Conservation (phyloP, 2,797 vertebrate species). For the Tenualosa ilisha region DNA sequence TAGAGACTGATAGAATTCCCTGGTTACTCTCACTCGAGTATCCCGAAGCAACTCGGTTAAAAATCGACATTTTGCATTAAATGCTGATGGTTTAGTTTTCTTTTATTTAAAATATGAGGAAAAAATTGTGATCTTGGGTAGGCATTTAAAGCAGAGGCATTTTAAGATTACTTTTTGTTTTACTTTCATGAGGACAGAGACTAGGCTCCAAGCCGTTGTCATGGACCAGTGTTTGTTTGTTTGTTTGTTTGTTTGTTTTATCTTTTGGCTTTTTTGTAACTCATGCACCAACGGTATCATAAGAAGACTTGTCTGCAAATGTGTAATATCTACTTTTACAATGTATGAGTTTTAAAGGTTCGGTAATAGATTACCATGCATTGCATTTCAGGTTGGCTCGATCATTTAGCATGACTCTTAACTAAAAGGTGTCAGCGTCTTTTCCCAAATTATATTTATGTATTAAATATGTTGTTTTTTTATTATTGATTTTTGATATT, state of each 20-base stretch:
- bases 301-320: slow-evolving; percentile 6
- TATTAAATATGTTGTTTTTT: slow-evolving; percentile 66
- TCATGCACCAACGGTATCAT: slow-evolving; percentile 52
- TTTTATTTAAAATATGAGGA: slow-evolving; percentile 19
- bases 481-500: slow-evolving; percentile 31
- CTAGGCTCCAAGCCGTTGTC: slow-evolving; percentile 11
- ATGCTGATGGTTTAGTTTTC: neutral
- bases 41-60: neutral
- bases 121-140: neutral
- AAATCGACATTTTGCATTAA: slow-evolving; percentile 1
- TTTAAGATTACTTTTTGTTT: neutral
- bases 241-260: neutral
- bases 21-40: neutral
- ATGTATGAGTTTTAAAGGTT: slow-evolving; percentile 44
- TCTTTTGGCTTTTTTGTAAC: slow-evolving; percentile 49
- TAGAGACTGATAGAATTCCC: neutral
- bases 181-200: slow-evolving; percentile 6
- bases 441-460: slow-evolving; percentile 63
- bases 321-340: slow-evolving; percentile 8
- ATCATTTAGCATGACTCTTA: slow-evolving; percentile 72
- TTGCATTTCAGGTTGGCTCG: slow-evolving; percentile 42
- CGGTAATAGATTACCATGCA: slow-evolving; percentile 44
- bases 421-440: slow-evolving; percentile 63
- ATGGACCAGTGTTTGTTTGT: neutral
- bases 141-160: neutral